Percentiles rank a stretch among this genome's conserved stretches.
These are phyloP conservation scores for Altica lythri DNA, from an alignment of 2,888 invertebrate species.

Conservation along the genomic window DNA sequence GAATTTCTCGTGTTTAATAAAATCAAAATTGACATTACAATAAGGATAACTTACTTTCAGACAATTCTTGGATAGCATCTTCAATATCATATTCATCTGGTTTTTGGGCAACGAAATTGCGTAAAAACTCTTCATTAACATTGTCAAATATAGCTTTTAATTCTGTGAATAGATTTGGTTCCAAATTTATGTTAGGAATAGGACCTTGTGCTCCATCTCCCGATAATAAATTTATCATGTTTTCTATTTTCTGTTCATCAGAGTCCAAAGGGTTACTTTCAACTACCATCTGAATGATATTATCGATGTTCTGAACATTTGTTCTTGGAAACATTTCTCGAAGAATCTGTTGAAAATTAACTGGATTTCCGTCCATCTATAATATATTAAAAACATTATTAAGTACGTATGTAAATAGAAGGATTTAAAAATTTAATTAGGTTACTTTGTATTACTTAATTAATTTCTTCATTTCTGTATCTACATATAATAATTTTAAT, in stretches of 20 bases:
- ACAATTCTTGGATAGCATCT: slow-evolving; percentile 36
- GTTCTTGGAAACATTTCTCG: slow-evolving; percentile 41
- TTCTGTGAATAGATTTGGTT: slow-evolving; percentile 17
- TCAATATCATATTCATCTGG: slow-evolving; percentile 33
- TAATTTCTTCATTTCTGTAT: too few species aligned
- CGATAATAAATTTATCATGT: slow-evolving; percentile 42
- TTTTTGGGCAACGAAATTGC: slow-evolving; percentile 34
- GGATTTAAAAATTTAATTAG: too few species aligned
- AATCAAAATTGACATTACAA: slow-evolving; percentile 4
- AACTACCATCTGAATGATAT: slow-evolving; percentile 39
- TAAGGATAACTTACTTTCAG: neutral
- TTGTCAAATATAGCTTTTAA: slow-evolving; percentile 40
- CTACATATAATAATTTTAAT: too few species aligned
- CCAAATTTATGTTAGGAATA: slow-evolving; percentile 11
- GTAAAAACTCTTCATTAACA: slow-evolving; percentile 40
- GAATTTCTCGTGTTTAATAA: too few species aligned
- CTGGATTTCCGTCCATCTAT: too few species aligned
- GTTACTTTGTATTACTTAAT: too few species aligned
- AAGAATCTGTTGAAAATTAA: too few species aligned
- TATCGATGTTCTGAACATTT: slow-evolving; percentile 33
- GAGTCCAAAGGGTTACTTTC: slow-evolving; percentile 31
- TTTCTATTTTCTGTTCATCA: slow-evolving; percentile 39
- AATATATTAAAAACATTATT: too few species aligned
- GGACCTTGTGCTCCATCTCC: slow-evolving; percentile 31
- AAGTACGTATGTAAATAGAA: too few species aligned